Conservation (phyloP, 2,888 invertebrate genomes). For the Chrysotoxum bicinctum region DNA sequence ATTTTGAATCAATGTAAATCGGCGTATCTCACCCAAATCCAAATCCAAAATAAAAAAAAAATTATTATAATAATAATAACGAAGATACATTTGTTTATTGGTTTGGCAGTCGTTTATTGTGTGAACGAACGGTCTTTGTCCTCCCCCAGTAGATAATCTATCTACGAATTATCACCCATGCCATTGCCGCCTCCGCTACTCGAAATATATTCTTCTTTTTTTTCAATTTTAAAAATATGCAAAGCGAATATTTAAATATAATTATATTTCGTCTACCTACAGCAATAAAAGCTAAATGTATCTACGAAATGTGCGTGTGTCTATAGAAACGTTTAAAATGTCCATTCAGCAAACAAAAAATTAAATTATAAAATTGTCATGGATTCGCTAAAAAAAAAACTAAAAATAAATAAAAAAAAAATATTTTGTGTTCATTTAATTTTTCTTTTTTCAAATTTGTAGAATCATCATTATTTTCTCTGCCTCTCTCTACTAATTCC, state of each 20-base stretch:
- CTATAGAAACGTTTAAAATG: constrained; percentile 22
- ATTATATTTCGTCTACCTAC: constrained; percentile 45
- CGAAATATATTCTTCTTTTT: neutral
- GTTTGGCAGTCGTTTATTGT: constrained; percentile 42
- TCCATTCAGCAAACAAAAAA: constrained; percentile 29
- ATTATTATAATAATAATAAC: constrained; percentile 8
- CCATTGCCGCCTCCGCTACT: constrained; percentile 19
- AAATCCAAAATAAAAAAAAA: neutral
- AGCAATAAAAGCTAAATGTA: constrained; percentile 20
- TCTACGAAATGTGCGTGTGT: constrained; percentile 46
- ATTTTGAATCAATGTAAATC: constrained; percentile 49
- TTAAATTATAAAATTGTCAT: constrained; percentile 24
- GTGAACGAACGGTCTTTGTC: constrained; percentile 43
- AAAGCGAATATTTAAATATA: constrained; percentile 29
- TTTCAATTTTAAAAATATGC: constrained; percentile 1
- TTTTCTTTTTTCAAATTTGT: neutral
- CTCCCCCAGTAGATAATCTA: constrained; percentile 43
- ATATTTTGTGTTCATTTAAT: neutral
- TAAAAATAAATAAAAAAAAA: constrained; percentile 21
- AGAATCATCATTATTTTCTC: constrained; percentile 13
- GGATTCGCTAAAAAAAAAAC: constrained; percentile 38
- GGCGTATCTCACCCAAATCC: constrained; percentile 24
- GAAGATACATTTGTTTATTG: constrained; percentile 50
- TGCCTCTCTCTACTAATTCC: neutral
- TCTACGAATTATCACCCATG: neutral